Percentiles rank a stretch among this genome's conserved stretches.
phyloP scores from a whole-genome alignment of 2,888 invertebrate species.

The Zaprionus bogoriensis region DNA sequence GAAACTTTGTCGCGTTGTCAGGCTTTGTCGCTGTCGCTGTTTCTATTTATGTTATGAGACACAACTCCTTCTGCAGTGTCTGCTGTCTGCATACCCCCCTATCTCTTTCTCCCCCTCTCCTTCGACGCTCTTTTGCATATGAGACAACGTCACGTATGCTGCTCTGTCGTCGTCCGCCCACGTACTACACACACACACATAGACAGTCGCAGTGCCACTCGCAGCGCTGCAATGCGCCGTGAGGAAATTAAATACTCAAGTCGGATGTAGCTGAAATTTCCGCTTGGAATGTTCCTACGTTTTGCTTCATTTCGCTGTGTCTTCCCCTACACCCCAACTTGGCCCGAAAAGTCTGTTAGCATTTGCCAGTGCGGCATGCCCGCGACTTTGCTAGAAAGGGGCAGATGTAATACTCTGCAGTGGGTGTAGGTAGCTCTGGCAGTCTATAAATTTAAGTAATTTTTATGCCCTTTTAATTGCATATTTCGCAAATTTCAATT shows the following conservation, averaged over 20 bases:
- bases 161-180: constrained; percentile 14
- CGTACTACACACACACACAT: constrained; percentile 34
- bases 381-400: too few species aligned
- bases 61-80: constrained; percentile 48
- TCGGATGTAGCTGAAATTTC: constrained; percentile 74
- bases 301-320: constrained; percentile 4
- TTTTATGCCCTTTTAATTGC: constrained; percentile 44
- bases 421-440: neutral
- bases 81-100: constrained; percentile 28
- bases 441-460: constrained; percentile 20
- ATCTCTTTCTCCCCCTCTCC: neutral
- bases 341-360: too few species aligned
- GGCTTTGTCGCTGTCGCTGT: constrained; percentile 60
- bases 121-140: constrained; percentile 21
- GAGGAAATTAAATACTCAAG: constrained; percentile 76
- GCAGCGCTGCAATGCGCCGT: constrained; percentile 65
- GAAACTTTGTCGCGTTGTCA: constrained; percentile 67
- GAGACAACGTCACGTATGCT: constrained; percentile 39
- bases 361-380: too few species aligned
- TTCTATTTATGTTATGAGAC: constrained; percentile 57
- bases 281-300: constrained; percentile 41
- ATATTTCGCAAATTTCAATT: constrained; percentile 37
- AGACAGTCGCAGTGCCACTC: constrained; percentile 37
- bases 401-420: too few species aligned
- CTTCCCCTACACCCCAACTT: neutral